Conservation (phyloP, 2,113 vertebrate genomes). For the Dissostichus mawsoni region DNA sequence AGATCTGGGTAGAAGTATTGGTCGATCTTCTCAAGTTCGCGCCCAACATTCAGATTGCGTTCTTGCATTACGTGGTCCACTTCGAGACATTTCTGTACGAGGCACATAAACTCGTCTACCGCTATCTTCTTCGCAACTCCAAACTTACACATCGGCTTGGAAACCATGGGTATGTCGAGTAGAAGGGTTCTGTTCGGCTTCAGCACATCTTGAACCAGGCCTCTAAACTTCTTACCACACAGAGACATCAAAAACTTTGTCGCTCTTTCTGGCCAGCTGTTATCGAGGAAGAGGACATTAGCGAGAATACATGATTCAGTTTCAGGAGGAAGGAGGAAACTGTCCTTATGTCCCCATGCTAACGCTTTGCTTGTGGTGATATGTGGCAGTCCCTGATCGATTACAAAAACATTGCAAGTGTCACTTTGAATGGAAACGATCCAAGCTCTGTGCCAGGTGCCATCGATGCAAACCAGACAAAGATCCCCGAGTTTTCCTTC, state of each 20-base stretch:
- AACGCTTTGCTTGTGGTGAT: slow-evolving; percentile 54
- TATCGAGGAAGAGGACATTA: slow-evolving; percentile 68
- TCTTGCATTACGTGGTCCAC: neutral
- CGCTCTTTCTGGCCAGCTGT: slow-evolving; percentile 75
- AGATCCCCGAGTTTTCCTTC: slow-evolving; percentile 76
- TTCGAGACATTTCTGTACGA: slow-evolving; percentile 58
- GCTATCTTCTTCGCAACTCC: slow-evolving; percentile 80
- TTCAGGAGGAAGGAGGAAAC: slow-evolving; percentile 85
- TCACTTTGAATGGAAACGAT: slow-evolving; percentile 62
- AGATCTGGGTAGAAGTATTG: slow-evolving; percentile 89
- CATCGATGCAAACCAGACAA: slow-evolving; percentile 84
- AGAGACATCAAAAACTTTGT: slow-evolving; percentile 84
- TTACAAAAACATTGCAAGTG: slow-evolving; percentile 85
- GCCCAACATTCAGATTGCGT: slow-evolving; percentile 17
- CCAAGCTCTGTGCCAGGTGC: slow-evolving; percentile 87
- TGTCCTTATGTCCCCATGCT: slow-evolving; percentile 80
- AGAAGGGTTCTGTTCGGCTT: slow-evolving; percentile 81
- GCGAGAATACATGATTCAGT: slow-evolving; percentile 87
- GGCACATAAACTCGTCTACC: slow-evolving; percentile 67
- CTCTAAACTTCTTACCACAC: slow-evolving; percentile 82
- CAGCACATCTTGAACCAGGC: slow-evolving; percentile 85
- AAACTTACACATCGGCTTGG: slow-evolving; percentile 79
- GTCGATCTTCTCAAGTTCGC: slow-evolving; percentile 22
- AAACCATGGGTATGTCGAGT: slow-evolving; percentile 83
- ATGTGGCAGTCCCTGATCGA: slow-evolving; percentile 85